Evolutionary conservation across 30 jellyfish, hydroid and myxozoan genomes (phyloP).

Genomic region (Cassiopea xamachana): DNA sequence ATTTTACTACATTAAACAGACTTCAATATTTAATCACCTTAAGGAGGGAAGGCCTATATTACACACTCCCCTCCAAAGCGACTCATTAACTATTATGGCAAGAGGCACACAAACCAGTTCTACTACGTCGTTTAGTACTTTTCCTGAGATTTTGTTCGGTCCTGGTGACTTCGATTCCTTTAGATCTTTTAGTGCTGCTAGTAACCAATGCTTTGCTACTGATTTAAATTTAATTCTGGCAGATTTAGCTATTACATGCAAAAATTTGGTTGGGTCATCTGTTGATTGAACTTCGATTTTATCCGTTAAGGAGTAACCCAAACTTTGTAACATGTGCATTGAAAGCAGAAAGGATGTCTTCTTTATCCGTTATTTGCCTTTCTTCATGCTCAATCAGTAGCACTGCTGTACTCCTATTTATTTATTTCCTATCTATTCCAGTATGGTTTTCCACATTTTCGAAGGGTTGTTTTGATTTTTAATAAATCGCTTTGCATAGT

Average conservation of each 20-base stretch:
- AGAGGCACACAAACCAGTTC: neutral
- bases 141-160: constrained; percentile 20
- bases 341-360: constrained; percentile 20
- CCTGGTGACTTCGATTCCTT: no score
- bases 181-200: no score
- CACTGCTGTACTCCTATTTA: neutral
- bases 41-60: no score
- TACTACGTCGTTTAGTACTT: constrained; percentile 17
- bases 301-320: neutral
- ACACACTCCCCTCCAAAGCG: neutral
- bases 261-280: neutral
- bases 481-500: constrained; percentile 11
- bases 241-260: no score
- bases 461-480: constrained; percentile 22
- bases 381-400: constrained; percentile 4
- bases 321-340: no score
- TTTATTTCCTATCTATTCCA: neutral
- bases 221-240: no score
- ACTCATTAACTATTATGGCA: neutral
- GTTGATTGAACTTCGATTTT: constrained; percentile 33
- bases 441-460: neutral
- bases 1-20: no score
- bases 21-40: no score
- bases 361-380: neutral
- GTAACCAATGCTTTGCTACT: no score